These are phyloP conservation scores for Drosophila niveifrons DNA, from an alignment of 2,888 invertebrate genomes.

Conservation along the genomic window DNA sequence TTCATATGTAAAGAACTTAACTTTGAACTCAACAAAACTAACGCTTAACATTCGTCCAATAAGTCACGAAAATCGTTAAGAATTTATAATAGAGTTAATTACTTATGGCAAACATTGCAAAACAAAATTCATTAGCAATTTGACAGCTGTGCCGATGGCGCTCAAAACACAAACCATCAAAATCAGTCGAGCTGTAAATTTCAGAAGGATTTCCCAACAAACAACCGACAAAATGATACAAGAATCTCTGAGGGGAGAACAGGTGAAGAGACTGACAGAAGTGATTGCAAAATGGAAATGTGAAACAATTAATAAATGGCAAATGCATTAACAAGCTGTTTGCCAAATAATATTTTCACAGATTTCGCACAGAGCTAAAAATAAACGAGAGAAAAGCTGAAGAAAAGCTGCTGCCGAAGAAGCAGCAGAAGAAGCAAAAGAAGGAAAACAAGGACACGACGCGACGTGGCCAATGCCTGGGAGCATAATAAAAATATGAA, in stretches of 20 bases:
- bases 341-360: conserved; percentile 17
- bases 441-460: conserved; percentile 3
- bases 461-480: conserved; percentile 42
- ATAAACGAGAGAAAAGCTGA: background rate
- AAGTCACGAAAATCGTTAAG: too few species aligned
- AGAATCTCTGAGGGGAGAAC: background rate
- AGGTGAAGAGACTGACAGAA: background rate
- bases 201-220: background rate
- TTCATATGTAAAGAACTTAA: too few species aligned
- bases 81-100: too few species aligned
- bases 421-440: background rate
- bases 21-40: too few species aligned
- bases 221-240: background rate
- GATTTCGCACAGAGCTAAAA: conserved; percentile 14
- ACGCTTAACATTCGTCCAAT: too few species aligned
- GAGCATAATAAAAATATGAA: conserved; percentile 73
- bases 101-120: too few species aligned
- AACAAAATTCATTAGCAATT: too few species aligned
- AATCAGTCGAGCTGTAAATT: background rate
- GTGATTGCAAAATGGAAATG: conserved; percentile 3
- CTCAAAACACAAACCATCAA: background rate
- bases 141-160: background rate
- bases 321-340: conserved; percentile 38
- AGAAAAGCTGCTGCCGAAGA: too few species aligned
- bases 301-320: conserved; percentile 29